These are phyloP conservation scores for Imbricaverruca yamaguchii DNA, from an alignment of 2,888 invertebrate genomes.

Conservation along the genomic window DNA sequence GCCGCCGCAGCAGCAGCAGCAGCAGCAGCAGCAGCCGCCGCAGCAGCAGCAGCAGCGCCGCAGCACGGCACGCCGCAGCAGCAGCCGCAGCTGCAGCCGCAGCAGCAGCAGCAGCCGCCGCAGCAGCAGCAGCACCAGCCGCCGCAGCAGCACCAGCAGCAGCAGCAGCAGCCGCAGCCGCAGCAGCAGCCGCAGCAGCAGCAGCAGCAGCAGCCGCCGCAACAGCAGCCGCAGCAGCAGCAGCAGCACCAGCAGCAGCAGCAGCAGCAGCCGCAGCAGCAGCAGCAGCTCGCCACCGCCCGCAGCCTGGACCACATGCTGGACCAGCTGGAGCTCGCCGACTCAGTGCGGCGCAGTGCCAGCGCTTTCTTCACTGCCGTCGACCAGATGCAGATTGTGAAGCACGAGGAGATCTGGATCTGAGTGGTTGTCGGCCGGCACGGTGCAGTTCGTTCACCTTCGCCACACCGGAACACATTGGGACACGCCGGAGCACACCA, in stretches of 20 bases:
- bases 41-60: no score
- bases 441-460: no score
- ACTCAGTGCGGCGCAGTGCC: neutral
- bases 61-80: neutral
- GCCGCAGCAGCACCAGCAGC: neutral
- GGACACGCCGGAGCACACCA: no score
- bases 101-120: neutral
- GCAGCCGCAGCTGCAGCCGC: neutral
- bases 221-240: no score
- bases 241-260: no score
- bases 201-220: no score
- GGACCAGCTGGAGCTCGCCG: neutral
- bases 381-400: neutral
- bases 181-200: no score
- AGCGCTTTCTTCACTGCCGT: neutral
- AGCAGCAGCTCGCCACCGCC: neutral
- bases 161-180: neutral
- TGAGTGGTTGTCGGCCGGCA: neutral
- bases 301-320: neutral
- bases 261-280: neutral
- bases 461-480: no score
- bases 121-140: neutral
- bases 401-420: conserved; percentile 18
- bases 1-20: neutral
- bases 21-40: no score